A percentile compares a stretch with the other conserved stretches of the same genome.
Conservation (phyloP, 2,888 invertebrate species). For the Stegophylla sp. region DNA sequence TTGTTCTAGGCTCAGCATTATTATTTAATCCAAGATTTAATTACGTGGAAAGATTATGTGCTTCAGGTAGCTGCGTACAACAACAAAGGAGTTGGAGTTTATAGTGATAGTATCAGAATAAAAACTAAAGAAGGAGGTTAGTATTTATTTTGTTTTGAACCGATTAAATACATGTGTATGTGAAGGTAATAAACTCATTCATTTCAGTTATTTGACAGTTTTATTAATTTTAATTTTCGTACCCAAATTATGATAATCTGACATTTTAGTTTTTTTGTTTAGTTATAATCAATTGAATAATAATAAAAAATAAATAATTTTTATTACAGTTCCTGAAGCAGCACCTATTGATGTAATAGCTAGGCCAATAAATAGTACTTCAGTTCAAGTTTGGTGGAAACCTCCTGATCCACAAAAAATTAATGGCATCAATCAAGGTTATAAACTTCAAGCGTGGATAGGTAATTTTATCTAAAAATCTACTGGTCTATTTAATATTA, state of each 20-base stretch:
- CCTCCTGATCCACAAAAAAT: slow-evolving; percentile 97
- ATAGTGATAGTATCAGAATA: slow-evolving; percentile 87
- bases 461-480: slow-evolving; percentile 65
- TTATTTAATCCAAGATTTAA: slow-evolving; percentile 88
- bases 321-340: slow-evolving; percentile 78
- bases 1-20: slow-evolving; percentile 76
- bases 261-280: neutral
- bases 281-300: neutral
- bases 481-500: neutral
- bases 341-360: slow-evolving; percentile 84
- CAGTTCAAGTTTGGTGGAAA: slow-evolving; percentile 85
- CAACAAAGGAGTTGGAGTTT: slow-evolving; percentile 93
- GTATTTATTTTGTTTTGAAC: slow-evolving; percentile 60
- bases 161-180: neutral
- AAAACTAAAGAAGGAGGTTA: slow-evolving; percentile 90
- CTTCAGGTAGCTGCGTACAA: slow-evolving; percentile 97
- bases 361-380: slow-evolving; percentile 84
- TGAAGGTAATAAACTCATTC: neutral
- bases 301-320: slow-evolving; percentile 32
- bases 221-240: neutral
- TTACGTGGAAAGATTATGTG: slow-evolving; percentile 97
- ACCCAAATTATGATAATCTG: neutral
- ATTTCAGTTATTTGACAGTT: neutral
- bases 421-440: slow-evolving; percentile 97
- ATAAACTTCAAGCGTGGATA: slow-evolving; percentile 88